phyloP scores from a whole-genome alignment of 2,113 vertebrate species.

The Oryzias curvinotus region DNA sequence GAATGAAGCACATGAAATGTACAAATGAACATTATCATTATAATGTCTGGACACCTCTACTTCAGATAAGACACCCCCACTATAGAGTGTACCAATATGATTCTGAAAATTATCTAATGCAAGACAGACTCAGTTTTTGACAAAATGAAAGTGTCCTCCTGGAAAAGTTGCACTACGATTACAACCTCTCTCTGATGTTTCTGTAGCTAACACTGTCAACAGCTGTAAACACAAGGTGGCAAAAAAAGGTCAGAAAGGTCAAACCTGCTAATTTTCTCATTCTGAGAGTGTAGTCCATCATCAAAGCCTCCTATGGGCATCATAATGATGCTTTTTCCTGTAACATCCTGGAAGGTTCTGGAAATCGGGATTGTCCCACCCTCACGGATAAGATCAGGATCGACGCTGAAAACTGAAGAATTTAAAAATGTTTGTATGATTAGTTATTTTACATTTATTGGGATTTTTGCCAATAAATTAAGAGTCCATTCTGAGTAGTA shows the following conservation, averaged over 20 bases:
- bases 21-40: no score
- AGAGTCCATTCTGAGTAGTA: no score
- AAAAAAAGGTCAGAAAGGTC: neutral
- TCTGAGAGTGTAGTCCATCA: slow-evolving; percentile 82
- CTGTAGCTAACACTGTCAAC: neutral
- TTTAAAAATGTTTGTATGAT: neutral
- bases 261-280: slow-evolving; percentile 83
- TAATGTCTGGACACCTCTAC: no score
- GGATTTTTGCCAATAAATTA: no score
- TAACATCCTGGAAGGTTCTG: slow-evolving; percentile 77
- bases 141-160: no score
- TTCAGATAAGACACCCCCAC: no score
- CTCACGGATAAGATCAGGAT: slow-evolving; percentile 81
- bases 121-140: no score
- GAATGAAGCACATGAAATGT: no score
- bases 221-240: neutral
- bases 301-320: slow-evolving; percentile 80
- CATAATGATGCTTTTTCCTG: slow-evolving; percentile 79
- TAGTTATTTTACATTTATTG: neutral
- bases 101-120: no score
- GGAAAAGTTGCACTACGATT: no score
- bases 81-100: no score
- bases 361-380: slow-evolving; percentile 81
- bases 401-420: slow-evolving; percentile 69
- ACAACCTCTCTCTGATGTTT: neutral